Conservation (phyloP, 2,888 invertebrate species). For the Pegoplata infirma region DNA sequence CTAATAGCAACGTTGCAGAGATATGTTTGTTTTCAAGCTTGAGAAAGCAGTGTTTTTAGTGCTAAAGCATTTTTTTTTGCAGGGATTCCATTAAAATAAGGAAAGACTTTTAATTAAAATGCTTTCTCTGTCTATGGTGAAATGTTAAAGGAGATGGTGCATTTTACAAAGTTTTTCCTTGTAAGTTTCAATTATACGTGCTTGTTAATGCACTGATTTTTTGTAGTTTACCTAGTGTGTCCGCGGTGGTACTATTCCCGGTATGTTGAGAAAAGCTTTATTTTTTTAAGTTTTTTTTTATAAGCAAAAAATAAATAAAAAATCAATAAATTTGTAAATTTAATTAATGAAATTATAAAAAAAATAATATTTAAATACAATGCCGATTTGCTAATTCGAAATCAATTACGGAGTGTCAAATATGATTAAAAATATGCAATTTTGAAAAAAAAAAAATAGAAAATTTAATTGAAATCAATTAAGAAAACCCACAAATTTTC, state of each 20-base stretch:
- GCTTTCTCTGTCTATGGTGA: background rate
- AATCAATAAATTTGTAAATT: slow-evolving; percentile 25
- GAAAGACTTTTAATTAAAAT: background rate
- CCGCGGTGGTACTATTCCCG: slow-evolving; percentile 75
- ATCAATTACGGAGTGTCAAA: too few species aligned
- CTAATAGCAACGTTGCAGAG: background rate
- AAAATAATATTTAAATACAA: background rate
- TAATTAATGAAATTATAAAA: background rate
- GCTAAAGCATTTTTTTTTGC: background rate
- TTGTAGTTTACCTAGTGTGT: slow-evolving; percentile 74
- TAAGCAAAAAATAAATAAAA: slow-evolving; percentile 49
- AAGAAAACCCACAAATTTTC: too few species aligned
- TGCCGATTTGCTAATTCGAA: too few species aligned
- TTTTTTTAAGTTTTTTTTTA: slow-evolving; percentile 54
- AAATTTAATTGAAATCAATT: too few species aligned
- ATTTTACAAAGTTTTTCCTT: slow-evolving; percentile 14
- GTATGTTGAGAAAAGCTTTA: slow-evolving; percentile 75
- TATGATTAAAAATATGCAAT: too few species aligned
- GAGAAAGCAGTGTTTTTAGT: background rate
- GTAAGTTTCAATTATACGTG: slow-evolving; percentile 21
- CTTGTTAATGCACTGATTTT: slow-evolving; percentile 39
- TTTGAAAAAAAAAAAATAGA: too few species aligned
- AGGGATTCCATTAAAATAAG: background rate
- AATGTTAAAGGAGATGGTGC: slow-evolving; percentile 11
- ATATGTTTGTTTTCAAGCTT: background rate